These are phyloP conservation scores for Alligator sinensis DNA, from an alignment of 2,113 vertebrate genomes.

Conservation along the genomic window DNA sequence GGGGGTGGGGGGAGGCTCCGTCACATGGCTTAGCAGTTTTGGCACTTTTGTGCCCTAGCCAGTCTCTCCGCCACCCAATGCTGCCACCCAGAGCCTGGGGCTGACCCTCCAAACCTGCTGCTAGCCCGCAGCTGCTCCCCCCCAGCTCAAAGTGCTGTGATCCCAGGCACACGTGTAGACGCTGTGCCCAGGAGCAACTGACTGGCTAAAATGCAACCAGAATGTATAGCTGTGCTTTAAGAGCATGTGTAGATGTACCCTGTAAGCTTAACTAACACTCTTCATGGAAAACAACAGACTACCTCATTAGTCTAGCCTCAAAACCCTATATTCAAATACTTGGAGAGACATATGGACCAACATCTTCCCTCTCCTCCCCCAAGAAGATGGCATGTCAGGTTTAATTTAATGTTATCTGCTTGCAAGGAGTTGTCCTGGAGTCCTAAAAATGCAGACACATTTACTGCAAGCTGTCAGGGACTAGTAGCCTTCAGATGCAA, in stretches of 20 bases:
- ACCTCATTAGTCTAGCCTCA: neutral
- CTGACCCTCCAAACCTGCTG: neutral
- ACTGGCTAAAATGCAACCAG: too few species aligned
- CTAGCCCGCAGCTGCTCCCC: too few species aligned
- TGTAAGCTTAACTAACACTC: slow-evolving; percentile 4
- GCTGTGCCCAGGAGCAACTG: too few species aligned
- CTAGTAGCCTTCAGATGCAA: slow-evolving; percentile 46
- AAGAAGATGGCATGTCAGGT: slow-evolving; percentile 51
- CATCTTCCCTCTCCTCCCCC: slow-evolving; percentile 40
- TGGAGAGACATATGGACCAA: neutral
- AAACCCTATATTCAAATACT: slow-evolving; percentile 17
- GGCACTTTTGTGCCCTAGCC: too few species aligned
- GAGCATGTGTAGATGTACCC: neutral
- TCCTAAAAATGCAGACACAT: slow-evolving; percentile 56
- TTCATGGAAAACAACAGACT: neutral
- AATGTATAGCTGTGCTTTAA: too few species aligned
- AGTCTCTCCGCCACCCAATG: neutral
- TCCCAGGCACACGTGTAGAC: too few species aligned
- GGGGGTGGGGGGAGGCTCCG: too few species aligned
- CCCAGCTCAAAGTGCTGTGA: too few species aligned
- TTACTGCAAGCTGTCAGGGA: slow-evolving; percentile 67
- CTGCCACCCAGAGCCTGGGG: neutral
- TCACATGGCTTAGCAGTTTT: too few species aligned
- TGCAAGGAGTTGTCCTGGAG: slow-evolving; percentile 39
- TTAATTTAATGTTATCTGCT: slow-evolving; percentile 68